phyloP scores from a whole-genome alignment of 2,797 vertebrate genomes.

The Macropus fuliginosus region DNA sequence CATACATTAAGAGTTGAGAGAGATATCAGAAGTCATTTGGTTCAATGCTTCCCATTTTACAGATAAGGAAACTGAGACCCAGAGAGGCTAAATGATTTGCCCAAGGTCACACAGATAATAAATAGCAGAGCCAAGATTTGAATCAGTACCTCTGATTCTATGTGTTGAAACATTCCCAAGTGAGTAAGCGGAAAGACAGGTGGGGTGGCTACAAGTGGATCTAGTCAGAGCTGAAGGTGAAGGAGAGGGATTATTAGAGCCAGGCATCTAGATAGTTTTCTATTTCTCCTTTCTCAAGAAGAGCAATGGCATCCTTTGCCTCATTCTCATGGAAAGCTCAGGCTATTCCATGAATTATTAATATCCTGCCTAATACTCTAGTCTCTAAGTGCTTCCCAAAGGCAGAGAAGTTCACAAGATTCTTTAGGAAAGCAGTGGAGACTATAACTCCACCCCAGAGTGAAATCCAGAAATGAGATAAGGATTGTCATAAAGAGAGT shows the following conservation, averaged over 20 bases:
- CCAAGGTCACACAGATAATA: slow-evolving; percentile 37
- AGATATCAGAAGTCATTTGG: neutral
- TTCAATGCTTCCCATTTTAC: slow-evolving; percentile 7
- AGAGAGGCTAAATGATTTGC: slow-evolving; percentile 42
- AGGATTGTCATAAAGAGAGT: neutral
- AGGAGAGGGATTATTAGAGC: neutral
- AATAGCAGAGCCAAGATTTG: neutral
- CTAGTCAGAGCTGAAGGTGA: neutral
- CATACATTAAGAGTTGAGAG: neutral
- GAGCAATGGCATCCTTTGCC: neutral
- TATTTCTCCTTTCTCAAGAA: neutral
- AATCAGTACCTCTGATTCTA: neutral
- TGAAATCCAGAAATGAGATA: neutral
- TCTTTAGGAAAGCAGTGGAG: neutral
- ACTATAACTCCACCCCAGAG: neutral
- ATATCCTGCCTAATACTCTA: neutral
- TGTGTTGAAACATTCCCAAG: neutral
- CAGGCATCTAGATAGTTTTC: neutral
- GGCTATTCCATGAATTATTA: neutral
- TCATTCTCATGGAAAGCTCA: neutral
- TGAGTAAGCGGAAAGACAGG: neutral
- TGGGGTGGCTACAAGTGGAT: neutral
- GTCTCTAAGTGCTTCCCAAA: neutral
- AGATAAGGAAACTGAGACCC: slow-evolving; percentile 1
- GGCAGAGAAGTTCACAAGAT: neutral